Base-by-base conservation (phyloP, 92 coral and sea anemone genomes). In the Isaurus tuberculatus region DNA sequence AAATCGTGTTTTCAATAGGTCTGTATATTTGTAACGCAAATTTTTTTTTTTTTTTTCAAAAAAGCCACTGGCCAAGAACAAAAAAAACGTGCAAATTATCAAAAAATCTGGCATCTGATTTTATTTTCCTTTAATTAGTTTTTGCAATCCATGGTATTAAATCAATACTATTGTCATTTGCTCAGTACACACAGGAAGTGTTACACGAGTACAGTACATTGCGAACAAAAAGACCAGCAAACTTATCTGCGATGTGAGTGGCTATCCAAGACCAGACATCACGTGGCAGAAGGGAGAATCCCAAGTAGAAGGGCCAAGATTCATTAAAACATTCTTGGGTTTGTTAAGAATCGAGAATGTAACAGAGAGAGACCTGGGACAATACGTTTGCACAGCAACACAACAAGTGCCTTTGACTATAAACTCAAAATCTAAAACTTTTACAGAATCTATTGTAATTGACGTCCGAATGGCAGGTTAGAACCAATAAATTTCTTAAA, bases 191-290 rank as follows among this genome's bases (percentile, higher is more conserved):
- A 67, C 23, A 77, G 82, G 70, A 20, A 77, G 58, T 4, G 1
- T 77, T 34, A 46, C 68, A 58, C 57, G 44, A 22, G 22, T 25
- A 4, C 82, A 77, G 36, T 77, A 77, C 70, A 60, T 77, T 31
- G 31, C 34, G 32, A 33, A 2, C 31, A 36, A 77, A 65, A 77
- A 57, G 36, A 33, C 82, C 55, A 34, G 82, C 64, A 60, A 16
- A 11, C 55, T 60, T 65, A 25, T 33, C 49, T 77, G 82, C 15
- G 20, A 58, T 25, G 70, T 34, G 40, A 43, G 33, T 22, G 82
- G 82, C 15, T 77, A 77, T 25, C 82, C 82, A 26, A 58, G 70
- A 33, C 36, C 82, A 32, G 55, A n/a, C 34, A 36, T 77, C 34
- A 19, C 82, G 13, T 77, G 82, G 82, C 27, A n/a, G 8, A 58